Conservation (phyloP, 2,113 vertebrate species). For the Leucosticte australis region DNA sequence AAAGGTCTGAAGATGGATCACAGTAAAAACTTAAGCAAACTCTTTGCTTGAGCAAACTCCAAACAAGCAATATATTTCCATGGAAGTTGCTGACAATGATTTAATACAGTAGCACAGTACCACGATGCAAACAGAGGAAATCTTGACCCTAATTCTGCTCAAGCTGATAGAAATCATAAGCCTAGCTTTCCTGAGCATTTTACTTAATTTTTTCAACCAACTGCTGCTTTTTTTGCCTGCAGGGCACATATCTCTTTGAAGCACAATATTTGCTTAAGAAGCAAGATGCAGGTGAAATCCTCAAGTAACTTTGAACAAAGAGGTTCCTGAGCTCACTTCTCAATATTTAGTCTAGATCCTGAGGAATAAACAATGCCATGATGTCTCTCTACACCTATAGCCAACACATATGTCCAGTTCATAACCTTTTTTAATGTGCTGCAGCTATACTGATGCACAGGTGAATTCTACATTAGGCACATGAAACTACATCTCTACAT, state of each 20-base stretch:
- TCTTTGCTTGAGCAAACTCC: neutral
- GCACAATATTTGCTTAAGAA: neutral
- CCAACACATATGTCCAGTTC: accelerated
- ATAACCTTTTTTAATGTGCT: neutral
- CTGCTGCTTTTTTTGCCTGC: neutral
- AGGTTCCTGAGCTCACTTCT: neutral
- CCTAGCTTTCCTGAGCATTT: neutral
- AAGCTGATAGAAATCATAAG: neutral
- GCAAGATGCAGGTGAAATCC: neutral
- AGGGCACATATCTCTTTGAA: neutral
- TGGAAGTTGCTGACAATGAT: neutral
- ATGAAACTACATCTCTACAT: neutral
- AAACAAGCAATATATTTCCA: neutral
- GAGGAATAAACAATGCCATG: neutral
- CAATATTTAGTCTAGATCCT: neutral
- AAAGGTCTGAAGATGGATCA: neutral
- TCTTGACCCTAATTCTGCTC: neutral
- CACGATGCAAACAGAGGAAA: neutral
- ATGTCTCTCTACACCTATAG: neutral
- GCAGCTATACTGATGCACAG: neutral
- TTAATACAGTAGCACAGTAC: neutral
- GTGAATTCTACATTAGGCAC: neutral
- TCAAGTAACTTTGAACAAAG: neutral
- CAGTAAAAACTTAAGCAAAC: neutral
- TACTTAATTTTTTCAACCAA: neutral